phyloP scores from a whole-genome alignment of 2,113 vertebrate genomes.

The Polypterus senegalus region DNA sequence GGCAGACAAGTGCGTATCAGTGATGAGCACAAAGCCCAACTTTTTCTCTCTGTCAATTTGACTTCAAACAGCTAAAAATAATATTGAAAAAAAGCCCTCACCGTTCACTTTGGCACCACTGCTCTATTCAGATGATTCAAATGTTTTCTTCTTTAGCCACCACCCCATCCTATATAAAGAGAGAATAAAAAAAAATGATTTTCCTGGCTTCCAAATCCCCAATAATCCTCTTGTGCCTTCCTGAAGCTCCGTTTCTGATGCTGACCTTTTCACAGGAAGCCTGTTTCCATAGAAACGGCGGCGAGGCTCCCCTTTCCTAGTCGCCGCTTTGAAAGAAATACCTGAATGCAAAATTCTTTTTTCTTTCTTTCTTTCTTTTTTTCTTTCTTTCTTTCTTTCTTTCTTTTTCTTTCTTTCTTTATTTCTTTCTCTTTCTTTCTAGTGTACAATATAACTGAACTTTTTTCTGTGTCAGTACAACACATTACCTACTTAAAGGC shows the following conservation, averaged over 20 bases:
- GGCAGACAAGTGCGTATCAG: conserved; percentile 55
- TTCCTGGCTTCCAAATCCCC: conserved; percentile 34
- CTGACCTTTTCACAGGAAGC: conserved; percentile 57
- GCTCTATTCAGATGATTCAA: conserved; percentile 46
- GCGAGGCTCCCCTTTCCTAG: conserved; percentile 17
- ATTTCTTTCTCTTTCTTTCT: too few relatives aligned
- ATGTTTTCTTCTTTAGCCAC: conserved; percentile 41
- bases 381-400: too few relatives aligned
- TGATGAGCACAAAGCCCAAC: conserved; percentile 54
- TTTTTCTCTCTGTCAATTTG: conserved; percentile 52
- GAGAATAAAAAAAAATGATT: conserved; percentile 33
- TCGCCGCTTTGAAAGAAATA: conserved; percentile 24
- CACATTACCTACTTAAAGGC: too few relatives aligned
- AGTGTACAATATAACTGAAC: too few relatives aligned
- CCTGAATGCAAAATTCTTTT: conserved; percentile 21
- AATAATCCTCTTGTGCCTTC: conserved; percentile 48
- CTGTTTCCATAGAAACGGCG: conserved; percentile 58
- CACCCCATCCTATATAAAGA: conserved; percentile 36
- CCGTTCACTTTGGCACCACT: conserved; percentile 45
- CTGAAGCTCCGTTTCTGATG: conserved; percentile 43
- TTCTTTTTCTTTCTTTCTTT: too few relatives aligned
- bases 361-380: conserved; percentile 19
- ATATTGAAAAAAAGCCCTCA: background rate
- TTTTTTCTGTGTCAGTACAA: too few relatives aligned
- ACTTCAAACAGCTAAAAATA: conserved; percentile 44